Percentiles rank a stretch among this genome's conserved stretches.
Evolutionary conservation across 2,113 vertebrate species (phyloP).

Genomic region (Fregetta grallaria): DNA sequence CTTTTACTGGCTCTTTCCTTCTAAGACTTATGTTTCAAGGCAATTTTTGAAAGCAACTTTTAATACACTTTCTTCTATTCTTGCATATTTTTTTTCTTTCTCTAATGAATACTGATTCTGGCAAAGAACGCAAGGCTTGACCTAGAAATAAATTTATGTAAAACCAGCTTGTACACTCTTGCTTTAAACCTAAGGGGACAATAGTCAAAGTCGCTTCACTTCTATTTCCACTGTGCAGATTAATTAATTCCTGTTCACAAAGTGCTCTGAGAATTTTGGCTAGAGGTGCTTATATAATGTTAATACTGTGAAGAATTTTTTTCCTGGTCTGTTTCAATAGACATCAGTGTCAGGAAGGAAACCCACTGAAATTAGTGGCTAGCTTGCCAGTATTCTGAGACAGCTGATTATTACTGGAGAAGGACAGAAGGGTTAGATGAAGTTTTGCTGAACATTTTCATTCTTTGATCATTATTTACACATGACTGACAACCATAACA

Average conservation of each 20-base stretch:
- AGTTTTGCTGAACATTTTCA: not conserved
- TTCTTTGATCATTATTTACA: not conserved
- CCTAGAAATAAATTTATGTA: slow-evolving; percentile 29
- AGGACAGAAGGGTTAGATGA: not conserved
- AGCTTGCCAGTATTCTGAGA: not conserved
- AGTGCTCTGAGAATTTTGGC: not conserved
- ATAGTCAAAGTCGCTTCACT: not conserved
- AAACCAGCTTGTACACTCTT: not conserved
- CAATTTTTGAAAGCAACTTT: not conserved
- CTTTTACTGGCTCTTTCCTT: not conserved
- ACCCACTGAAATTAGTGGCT: not conserved
- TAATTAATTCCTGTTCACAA: not conserved
- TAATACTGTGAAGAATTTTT: not conserved
- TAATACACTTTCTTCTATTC: not conserved
- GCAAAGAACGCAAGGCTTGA: not conserved
- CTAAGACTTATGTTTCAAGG: not conserved
- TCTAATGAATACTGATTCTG: not conserved
- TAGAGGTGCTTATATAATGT: not conserved
- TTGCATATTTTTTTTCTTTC: not conserved
- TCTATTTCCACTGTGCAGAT: not conserved
- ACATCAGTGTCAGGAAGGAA: not conserved
- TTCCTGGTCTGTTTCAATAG: not conserved
- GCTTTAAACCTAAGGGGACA: not conserved
- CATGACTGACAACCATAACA: not conserved
- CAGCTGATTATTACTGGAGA: not conserved